phyloP scores from a whole-genome alignment of 2,797 vertebrate species.

The Anolis apletophallus region DNA sequence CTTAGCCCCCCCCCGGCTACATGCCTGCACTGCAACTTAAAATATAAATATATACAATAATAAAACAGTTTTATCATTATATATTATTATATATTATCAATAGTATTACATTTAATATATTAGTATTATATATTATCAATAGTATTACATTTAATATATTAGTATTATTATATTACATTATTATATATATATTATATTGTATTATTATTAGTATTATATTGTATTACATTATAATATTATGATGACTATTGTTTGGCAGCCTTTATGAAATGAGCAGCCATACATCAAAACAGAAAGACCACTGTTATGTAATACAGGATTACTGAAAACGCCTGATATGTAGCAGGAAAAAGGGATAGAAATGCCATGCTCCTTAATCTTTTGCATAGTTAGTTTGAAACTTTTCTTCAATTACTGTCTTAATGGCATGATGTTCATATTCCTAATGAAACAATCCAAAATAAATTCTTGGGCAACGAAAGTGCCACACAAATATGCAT shows the following conservation, averaged over 20 bases:
- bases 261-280: neutral
- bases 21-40: too few relatives aligned
- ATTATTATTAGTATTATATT: too few relatives aligned
- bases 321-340: neutral
- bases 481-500: neutral
- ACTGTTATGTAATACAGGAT: neutral
- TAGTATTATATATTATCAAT: too few relatives aligned
- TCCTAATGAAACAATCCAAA: neutral
- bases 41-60: too few relatives aligned
- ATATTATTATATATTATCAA: too few relatives aligned
- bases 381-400: neutral
- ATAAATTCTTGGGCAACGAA: neutral
- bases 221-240: too few relatives aligned
- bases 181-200: too few relatives aligned
- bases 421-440: neutral
- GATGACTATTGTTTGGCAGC: neutral
- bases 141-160: too few relatives aligned
- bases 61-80: too few relatives aligned
- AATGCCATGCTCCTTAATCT: neutral
- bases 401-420: neutral
- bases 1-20: too few relatives aligned
- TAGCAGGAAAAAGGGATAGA: neutral
- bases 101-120: too few relatives aligned
- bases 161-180: too few relatives aligned
- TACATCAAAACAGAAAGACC: neutral